Percentiles rank a stretch among this genome's conserved stretches.
phyloP scores from a whole-genome alignment of 2,888 invertebrate genomes.

The Lepidochrysops patricia region DNA sequence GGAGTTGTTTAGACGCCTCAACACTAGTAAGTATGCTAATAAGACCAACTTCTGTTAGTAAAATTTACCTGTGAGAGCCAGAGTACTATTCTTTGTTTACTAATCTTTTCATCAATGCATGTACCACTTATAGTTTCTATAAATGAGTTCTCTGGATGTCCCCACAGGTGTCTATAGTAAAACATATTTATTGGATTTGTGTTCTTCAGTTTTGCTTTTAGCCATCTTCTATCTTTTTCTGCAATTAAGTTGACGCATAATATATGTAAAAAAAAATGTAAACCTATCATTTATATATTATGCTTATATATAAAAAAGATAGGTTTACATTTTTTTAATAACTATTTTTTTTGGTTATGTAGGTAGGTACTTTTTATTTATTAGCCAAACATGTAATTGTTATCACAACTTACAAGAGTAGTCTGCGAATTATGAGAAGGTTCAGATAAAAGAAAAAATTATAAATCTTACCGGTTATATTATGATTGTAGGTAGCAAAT shows the following conservation, averaged over 20 bases:
- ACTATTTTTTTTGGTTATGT: no score
- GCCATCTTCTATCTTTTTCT: slow-evolving; percentile 57
- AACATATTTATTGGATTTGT: slow-evolving; percentile 53
- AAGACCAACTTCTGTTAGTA: not conserved
- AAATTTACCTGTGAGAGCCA: slow-evolving; percentile 44
- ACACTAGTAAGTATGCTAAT: no score
- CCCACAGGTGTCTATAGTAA: slow-evolving; percentile 56
- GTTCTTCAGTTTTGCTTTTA: slow-evolving; percentile 45
- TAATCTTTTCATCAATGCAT: slow-evolving; percentile 31
- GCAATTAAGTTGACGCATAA: no score
- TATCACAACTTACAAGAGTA: no score
- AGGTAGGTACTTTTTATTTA: no score
- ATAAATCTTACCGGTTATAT: slow-evolving; percentile 42
- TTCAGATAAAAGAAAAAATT: not conserved
- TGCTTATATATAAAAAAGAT: no score
- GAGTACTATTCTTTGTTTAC: slow-evolving; percentile 34
- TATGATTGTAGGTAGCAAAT: slow-evolving; percentile 38
- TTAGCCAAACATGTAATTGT: no score
- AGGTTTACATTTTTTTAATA: no score
- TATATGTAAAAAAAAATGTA: not conserved
- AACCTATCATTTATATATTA: no score
- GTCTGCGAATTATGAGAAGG: no score
- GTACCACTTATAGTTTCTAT: slow-evolving; percentile 44
- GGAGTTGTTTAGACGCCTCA: no score
- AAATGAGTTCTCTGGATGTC: slow-evolving; percentile 41